These are phyloP conservation scores for Yponomeuta evonymella DNA, from an alignment of 2,888 invertebrate species.

Conservation along the genomic window DNA sequence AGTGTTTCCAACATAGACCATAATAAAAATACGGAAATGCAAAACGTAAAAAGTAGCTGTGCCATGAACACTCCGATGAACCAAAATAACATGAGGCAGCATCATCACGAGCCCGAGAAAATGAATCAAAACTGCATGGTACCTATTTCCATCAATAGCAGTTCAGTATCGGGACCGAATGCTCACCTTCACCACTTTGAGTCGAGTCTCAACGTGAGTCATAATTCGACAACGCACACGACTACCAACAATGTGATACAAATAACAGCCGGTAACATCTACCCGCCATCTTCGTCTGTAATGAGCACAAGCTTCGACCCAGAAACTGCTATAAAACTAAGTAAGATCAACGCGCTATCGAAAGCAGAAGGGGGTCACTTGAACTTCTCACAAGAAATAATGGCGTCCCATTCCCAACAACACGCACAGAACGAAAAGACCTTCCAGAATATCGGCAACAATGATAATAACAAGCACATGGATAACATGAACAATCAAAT, in stretches of 20 bases:
- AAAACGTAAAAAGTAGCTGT: constrained; percentile 38
- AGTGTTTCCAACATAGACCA: constrained; percentile 41
- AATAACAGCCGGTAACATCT: constrained; percentile 67
- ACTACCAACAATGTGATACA: constrained; percentile 66
- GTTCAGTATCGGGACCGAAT: constrained; percentile 43
- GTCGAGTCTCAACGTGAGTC: constrained; percentile 45
- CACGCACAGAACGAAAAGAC: constrained; percentile 61
- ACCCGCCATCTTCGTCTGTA: constrained; percentile 50
- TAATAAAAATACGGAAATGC: constrained; percentile 48
- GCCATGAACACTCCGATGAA: constrained; percentile 46
- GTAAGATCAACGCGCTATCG: constrained; percentile 66
- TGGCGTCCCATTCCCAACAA: constrained; percentile 67
- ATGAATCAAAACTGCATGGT: constrained; percentile 56
- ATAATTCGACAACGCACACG: constrained; percentile 55
- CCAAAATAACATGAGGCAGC: constrained; percentile 47
- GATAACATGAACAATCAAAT: constrained; percentile 54
- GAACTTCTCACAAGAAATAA: constrained; percentile 68
- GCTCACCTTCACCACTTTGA: constrained; percentile 64
- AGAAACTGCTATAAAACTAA: constrained; percentile 65
- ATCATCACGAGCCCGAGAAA: constrained; percentile 56
- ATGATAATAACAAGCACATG: constrained; percentile 53
- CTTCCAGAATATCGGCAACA: constrained; percentile 61
- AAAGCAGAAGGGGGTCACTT: constrained; percentile 67
- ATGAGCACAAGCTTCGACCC: constrained; percentile 64
- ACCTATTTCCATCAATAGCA: constrained; percentile 42